These are phyloP conservation scores for Heliconius ismenius DNA, from an alignment of 2,888 invertebrate species.

Conservation along the genomic window DNA sequence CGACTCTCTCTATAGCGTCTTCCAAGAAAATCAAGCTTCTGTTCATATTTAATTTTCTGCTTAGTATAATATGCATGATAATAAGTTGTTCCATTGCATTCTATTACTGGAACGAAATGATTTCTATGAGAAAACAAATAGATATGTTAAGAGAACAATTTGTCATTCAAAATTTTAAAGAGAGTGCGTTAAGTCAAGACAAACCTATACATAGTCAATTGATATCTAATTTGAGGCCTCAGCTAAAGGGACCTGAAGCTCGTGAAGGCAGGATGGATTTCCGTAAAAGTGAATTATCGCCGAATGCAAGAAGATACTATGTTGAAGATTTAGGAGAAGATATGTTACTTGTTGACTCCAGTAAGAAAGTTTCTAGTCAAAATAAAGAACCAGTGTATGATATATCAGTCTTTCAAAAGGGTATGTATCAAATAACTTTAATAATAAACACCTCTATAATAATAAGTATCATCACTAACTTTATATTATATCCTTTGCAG, in stretches of 20 bases:
- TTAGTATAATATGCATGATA: slow-evolving; percentile 69
- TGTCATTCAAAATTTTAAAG: slow-evolving; percentile 58
- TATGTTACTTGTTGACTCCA: slow-evolving; percentile 69
- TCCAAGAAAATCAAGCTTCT: slow-evolving; percentile 77
- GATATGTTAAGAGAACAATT: slow-evolving; percentile 68
- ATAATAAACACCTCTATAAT: not conserved
- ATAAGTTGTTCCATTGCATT: slow-evolving; percentile 69
- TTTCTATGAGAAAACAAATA: slow-evolving; percentile 67
- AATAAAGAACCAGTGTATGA: slow-evolving; percentile 56
- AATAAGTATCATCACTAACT: slow-evolving; percentile 14
- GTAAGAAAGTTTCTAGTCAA: slow-evolving; percentile 62
- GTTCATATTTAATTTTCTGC: slow-evolving; percentile 72
- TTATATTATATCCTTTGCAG: slow-evolving; percentile 55
- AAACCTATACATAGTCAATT: slow-evolving; percentile 61
- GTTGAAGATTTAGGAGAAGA: slow-evolving; percentile 72
- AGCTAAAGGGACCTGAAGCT: slow-evolving; percentile 49
- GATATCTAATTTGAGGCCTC: slow-evolving; percentile 52
- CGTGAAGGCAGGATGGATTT: slow-evolving; percentile 59
- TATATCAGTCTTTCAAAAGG: slow-evolving; percentile 61
- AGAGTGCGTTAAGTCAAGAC: slow-evolving; percentile 49
- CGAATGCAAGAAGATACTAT: slow-evolving; percentile 60
- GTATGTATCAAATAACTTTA: slow-evolving; percentile 48
- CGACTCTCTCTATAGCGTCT: slow-evolving; percentile 76
- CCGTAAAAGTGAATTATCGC: slow-evolving; percentile 49
- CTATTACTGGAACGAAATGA: slow-evolving; percentile 75